Evolutionary conservation across 1,140 invertebrate species (phyloP).

Genomic region (Calliphora vicina): DNA sequence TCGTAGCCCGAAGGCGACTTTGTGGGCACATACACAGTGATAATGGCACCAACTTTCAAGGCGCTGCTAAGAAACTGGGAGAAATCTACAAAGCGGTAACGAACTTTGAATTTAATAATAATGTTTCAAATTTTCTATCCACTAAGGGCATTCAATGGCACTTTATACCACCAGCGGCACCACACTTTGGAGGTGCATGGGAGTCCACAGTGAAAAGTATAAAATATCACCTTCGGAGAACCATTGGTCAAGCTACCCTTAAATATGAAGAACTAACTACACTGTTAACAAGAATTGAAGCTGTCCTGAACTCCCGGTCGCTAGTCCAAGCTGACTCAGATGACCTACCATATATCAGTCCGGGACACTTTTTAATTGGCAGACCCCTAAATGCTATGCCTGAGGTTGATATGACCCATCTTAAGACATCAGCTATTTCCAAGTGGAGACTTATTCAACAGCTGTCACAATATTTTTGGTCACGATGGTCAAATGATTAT

Average conservation of each 20-base stretch:
- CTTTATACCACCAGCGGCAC: conserved; percentile 17
- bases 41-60: conserved; percentile 19
- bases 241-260: not conserved
- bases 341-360: no score
- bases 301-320: not conserved
- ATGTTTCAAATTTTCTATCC: not conserved
- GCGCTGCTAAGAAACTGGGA: not conserved
- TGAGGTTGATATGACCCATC: no score
- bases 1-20: not conserved
- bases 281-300: not conserved
- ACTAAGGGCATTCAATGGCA: conserved; percentile 27
- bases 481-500: no score
- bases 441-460: no score
- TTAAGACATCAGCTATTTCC: no score
- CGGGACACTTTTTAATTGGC: no score
- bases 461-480: no score
- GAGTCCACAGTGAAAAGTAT: conserved; percentile 21
- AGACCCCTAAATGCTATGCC: no score
- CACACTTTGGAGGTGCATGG: conserved; percentile 25
- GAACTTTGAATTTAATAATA: not conserved
- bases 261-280: not conserved
- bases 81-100: not conserved
- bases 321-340: not conserved
- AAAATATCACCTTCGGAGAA: not conserved
- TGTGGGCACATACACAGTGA: not conserved